These are phyloP conservation scores for Micoletzkya japonica DNA, from an alignment of 2,888 invertebrate genomes.

Conservation along the genomic window DNA sequence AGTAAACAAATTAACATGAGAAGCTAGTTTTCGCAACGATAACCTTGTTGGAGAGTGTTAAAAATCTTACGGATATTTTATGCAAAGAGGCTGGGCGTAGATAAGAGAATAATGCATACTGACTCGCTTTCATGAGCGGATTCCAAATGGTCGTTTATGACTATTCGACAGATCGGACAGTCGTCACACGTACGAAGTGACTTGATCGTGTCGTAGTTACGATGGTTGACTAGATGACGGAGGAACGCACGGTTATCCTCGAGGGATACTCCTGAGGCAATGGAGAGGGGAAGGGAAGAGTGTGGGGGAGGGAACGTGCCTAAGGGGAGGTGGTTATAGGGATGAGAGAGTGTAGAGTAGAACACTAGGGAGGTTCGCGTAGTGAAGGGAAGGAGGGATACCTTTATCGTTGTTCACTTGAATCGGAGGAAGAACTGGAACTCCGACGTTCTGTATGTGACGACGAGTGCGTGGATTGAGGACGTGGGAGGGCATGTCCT, in stretches of 20 bases:
- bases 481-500: constrained; percentile 3
- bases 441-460: constrained; percentile 10
- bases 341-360: neutral
- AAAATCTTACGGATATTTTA: too few species aligned
- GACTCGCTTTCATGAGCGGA: neutral
- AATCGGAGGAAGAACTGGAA: constrained; percentile 20
- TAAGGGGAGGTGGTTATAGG: neutral
- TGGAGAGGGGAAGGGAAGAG: neutral
- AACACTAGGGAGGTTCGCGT: neutral
- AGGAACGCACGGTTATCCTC: constrained; percentile 27
- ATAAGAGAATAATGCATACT: neutral
- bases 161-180: constrained; percentile 26
- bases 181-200: constrained; percentile 26
- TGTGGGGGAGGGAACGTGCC: neutral
- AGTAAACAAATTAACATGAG: too few species aligned
- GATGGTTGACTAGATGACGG: constrained; percentile 27
- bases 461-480: neutral
- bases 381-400: too few species aligned
- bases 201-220: constrained; percentile 26
- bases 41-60: too few species aligned
- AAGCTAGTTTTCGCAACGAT: too few species aligned
- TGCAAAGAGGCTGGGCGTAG: neutral
- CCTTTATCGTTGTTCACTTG: constrained; percentile 3
- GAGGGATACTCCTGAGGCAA: neutral
- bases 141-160: constrained; percentile 20